Percentiles rank a stretch among this genome's conserved stretches.
These are phyloP conservation scores for Falco concolor DNA, from an alignment of 2,797 vertebrate genomes.

Conservation along the genomic window DNA sequence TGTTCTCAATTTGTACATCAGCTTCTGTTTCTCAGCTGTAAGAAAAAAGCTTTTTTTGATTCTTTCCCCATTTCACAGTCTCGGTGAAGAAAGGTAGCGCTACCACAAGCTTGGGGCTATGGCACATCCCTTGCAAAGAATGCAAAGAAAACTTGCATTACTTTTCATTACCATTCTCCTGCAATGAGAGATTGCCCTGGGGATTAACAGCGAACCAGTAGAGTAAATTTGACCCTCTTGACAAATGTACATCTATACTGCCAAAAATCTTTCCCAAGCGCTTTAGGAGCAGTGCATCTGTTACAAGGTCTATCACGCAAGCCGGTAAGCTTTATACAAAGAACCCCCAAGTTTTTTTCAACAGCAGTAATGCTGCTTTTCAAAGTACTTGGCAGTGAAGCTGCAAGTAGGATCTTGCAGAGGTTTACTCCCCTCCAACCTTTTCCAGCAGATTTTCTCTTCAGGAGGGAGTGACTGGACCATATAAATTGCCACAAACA, in stretches of 20 bases:
- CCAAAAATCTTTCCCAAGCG: not conserved
- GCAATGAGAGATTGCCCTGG: not conserved
- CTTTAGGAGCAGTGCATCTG: not conserved
- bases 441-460: not conserved
- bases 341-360: not conserved
- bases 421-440: not conserved
- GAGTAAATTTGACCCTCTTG: not conserved
- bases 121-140: not conserved
- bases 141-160: not conserved
- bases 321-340: not conserved
- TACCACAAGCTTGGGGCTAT: not conserved
- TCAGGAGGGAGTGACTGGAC: not conserved
- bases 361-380: not conserved
- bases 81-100: not conserved
- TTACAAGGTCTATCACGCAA: not conserved
- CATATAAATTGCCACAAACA: not conserved
- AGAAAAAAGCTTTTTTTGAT: not conserved
- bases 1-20: not conserved
- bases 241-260: not conserved
- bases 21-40: not conserved
- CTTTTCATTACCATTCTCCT: not conserved
- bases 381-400: not conserved
- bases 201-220: not conserved
- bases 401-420: not conserved
- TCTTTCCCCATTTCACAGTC: not conserved